Base-by-base conservation (phyloP, 2,113 vertebrate genomes). In the Coregonus clupeaformis region DNA sequence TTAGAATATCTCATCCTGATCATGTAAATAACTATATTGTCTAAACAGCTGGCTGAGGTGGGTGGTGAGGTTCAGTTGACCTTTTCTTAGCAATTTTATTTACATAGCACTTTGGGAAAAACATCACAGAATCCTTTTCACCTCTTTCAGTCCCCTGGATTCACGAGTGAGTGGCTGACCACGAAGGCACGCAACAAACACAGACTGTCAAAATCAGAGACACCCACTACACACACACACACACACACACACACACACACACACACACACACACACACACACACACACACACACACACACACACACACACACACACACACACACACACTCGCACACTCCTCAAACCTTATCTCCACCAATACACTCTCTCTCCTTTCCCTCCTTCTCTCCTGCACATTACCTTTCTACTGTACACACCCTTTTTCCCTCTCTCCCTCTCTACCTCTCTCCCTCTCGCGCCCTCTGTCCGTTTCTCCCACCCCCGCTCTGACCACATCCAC, bases 401-500 rank as follows among this genome's bases (percentile, higher is more conserved):
- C 7, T 42, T 0, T 11, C 36, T 42, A 42, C 7, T 42, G 36
- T 42, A 42, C 36, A 42, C 36, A 6, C 22, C 75, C 82, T 73
- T 73, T 65, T 32, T 63, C 76, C 70, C 81, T 76, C 72, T 66
- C 57, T 70, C 77, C 71, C 74, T 69, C 60, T 18, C 63, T 85
- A 63, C 84, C 86, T 47, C 59, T 84, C 76, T 45, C 72, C 82
- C 68, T 84, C 86, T 36, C 59, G 82, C 32, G 66, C 29, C 74
- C 75, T 85, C 73, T 72, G 76, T 81, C 78, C 81, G 82, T 82
- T 80, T 78, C 80, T 74, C 75, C 83, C 88, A 79, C 90, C 88
- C 92, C 87, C 87, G 60, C 83, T 81, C 74, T 81, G 86, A 93
- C 92, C 92, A 90, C 92, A 92, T 90, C 90, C 87, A 92, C 90